Evolutionary conservation across 2,888 invertebrate genomes (phyloP).

Genomic region (Aricia artaxerxes): DNA sequence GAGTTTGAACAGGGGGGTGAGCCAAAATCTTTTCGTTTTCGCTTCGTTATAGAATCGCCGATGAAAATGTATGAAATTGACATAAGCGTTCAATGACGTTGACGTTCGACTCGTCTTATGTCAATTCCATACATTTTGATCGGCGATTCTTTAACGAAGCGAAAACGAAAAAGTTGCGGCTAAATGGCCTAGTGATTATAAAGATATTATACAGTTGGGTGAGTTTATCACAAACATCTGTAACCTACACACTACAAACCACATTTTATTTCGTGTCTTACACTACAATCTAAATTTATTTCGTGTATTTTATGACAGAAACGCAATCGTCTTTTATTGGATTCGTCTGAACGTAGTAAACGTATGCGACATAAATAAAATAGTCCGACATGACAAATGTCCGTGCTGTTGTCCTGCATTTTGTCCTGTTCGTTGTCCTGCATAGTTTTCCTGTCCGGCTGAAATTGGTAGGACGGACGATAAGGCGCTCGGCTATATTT

Average conservation of each 20-base stretch:
- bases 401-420: background rate
- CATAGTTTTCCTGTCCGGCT: background rate
- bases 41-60: no score
- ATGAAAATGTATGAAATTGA: no score
- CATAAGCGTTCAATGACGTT: no score
- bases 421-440: background rate
- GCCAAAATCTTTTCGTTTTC: no score
- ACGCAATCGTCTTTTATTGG: conserved; percentile 3
- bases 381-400: conserved; percentile 13
- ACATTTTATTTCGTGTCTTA: background rate
- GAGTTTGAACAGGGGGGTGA: no score
- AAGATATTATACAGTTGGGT: no score
- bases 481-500: conserved; percentile 11
- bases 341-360: background rate
- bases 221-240: no score
- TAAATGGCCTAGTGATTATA: no score
- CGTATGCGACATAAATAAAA: conserved; percentile 12
- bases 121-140: no score
- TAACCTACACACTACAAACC: background rate
- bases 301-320: background rate
- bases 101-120: no score
- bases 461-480: conserved; percentile 2
- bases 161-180: no score
- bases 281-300: background rate
- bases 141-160: no score